Evolutionary conservation across 1,140 invertebrate genomes (phyloP).

Genomic region (Cataglyphis hispanica): DNA sequence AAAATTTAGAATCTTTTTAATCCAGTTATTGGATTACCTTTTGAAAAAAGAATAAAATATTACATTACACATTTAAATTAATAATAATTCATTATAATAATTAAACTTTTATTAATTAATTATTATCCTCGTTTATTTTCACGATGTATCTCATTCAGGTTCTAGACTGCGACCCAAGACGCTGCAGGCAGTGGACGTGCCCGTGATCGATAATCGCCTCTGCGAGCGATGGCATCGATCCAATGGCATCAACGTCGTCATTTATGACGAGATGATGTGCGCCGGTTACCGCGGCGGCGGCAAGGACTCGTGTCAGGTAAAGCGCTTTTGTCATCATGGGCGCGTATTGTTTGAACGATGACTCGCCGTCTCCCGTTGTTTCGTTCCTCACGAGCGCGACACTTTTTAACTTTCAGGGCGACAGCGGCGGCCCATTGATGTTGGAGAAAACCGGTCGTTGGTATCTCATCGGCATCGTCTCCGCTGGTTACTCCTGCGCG

Average conservation of each 20-base stretch:
- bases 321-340: conserved; percentile 62
- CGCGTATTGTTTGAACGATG: conserved; percentile 51
- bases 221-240: conserved; percentile 94
- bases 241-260: conserved; percentile 96
- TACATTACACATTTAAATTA: neutral
- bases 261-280: conserved; percentile 98
- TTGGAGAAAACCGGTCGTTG: conserved; percentile 94
- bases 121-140: neutral
- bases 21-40: neutral
- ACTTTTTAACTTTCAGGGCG: conserved; percentile 88
- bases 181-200: conserved; percentile 96
- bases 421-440: conserved; percentile 96
- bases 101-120: neutral
- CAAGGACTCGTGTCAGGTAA: conserved; percentile 93
- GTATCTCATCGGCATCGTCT: conserved; percentile 96
- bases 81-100: conserved; percentile 16
- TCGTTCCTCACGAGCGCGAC: neutral
- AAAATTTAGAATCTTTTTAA: neutral
- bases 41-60: neutral
- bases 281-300: conserved; percentile 97
- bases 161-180: conserved; percentile 96
- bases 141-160: conserved; percentile 84
- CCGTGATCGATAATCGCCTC: conserved; percentile 95
- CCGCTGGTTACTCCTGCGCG: conserved; percentile 97
- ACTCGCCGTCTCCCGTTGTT: neutral